phyloP scores from a whole-genome alignment of 2,113 vertebrate species.

The Scomber japonicus region DNA sequence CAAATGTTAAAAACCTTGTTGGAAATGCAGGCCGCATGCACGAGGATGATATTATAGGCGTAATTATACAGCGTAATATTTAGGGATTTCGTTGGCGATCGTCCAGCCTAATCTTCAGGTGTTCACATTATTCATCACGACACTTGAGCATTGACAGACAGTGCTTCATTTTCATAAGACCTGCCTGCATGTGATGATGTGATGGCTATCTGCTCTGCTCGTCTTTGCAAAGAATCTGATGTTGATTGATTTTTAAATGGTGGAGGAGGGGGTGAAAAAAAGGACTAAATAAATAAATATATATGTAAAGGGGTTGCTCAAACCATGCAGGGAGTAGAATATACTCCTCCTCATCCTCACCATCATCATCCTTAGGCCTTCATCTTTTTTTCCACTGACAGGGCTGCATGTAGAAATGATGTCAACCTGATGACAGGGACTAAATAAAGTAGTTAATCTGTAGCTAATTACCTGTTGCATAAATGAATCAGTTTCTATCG shows the following conservation, averaged over 20 bases:
- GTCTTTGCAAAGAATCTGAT: slow-evolving; percentile 13
- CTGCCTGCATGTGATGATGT: not conserved
- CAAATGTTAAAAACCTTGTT: not conserved
- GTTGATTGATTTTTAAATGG: slow-evolving; percentile 38
- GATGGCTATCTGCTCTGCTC: slow-evolving; percentile 27
- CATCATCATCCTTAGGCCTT: slow-evolving; percentile 39
- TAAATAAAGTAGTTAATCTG: not conserved
- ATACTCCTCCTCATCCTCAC: not conserved
- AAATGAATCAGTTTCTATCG: too few species aligned
- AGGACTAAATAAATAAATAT: not conserved
- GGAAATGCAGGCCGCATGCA: not conserved
- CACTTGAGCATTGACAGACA: not conserved
- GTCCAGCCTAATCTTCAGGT: slow-evolving; percentile 25
- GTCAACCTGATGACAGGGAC: slow-evolving; percentile 44
- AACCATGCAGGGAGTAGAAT: slow-evolving; percentile 34
- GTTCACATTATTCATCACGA: slow-evolving; percentile 20
- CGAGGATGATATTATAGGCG: not conserved
- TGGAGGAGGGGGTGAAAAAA: not conserved
- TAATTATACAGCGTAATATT: too few species aligned
- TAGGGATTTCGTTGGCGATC: not conserved
- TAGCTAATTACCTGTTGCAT: too few species aligned
- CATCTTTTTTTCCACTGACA: slow-evolving; percentile 23
- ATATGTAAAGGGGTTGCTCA: slow-evolving; percentile 4
- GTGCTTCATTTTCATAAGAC: not conserved
- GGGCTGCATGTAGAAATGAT: slow-evolving; percentile 30